Percentiles rank a stretch among this genome's conserved stretches.
These are phyloP conservation scores for Drosophila guanche DNA, from an alignment of 1,140 invertebrate genomes.

Conservation along the genomic window DNA sequence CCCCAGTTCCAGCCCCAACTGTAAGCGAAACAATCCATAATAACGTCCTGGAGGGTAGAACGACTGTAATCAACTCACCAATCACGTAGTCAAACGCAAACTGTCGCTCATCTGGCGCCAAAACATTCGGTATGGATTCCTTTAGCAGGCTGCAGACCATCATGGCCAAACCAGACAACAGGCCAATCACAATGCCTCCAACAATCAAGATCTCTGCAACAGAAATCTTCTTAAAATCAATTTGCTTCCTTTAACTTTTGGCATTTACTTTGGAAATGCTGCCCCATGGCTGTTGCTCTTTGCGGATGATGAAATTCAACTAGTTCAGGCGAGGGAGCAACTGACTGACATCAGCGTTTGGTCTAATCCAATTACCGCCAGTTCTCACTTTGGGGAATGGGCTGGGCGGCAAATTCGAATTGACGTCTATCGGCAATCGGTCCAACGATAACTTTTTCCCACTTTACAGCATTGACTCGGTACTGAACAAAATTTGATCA, in stretches of 20 bases:
- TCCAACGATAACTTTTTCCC: too few relatives aligned
- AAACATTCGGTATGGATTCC: conserved; percentile 58
- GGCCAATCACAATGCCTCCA: conserved; percentile 51
- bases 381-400: conserved; percentile 9
- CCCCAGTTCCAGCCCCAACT: conserved; percentile 93
- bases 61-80: conserved; percentile 43
- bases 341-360: conserved; percentile 17
- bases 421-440: background rate
- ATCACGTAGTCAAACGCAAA: conserved; percentile 77
- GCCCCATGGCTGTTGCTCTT: conserved; percentile 26
- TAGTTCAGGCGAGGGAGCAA: conserved; percentile 29
- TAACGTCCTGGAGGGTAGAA: background rate
- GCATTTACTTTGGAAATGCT: conserved; percentile 63
- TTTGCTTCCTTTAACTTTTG: background rate
- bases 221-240: background rate
- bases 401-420: conserved; percentile 30
- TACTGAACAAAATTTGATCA: too few relatives aligned
- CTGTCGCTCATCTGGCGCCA: conserved; percentile 35
- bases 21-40: background rate
- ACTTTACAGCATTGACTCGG: too few relatives aligned
- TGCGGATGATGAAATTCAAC: conserved; percentile 60
- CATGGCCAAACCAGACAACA: conserved; percentile 54
- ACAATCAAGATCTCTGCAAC: conserved; percentile 60
- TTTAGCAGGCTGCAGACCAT: conserved; percentile 50
- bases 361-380: conserved; percentile 60